Evolutionary conservation across 2,888 invertebrate genomes (phyloP), one percentile per base, ranked within the genome.

Genomic region (Cheilosia grossa): DNA sequence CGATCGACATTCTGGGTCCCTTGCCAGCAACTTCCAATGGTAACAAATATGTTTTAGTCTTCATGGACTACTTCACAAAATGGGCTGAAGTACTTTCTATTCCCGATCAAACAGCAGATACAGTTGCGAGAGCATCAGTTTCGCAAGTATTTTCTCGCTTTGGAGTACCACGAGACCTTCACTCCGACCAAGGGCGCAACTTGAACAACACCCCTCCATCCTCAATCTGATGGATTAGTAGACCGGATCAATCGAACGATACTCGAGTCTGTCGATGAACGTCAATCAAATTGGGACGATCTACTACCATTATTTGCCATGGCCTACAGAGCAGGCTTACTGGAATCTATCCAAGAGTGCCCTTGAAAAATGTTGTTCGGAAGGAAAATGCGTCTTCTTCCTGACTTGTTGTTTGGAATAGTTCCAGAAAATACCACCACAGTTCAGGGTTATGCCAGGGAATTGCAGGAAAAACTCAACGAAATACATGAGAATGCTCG

Each of bases 101-200:
- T 30, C 37, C n/a, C 10, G 19, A 56, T 37, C 37, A 33, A 37
- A 56, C 37, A 6, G 13, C 17, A 33, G 33, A 33, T 10, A 33
- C 17, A 3, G 33, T 9, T 17, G 33, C 59, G 42, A 44, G 7
- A 21, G 17, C 10, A n/a, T 61, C 44, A 17, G 61, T 61, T 19
- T 27, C n/a, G n/a, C 42, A 44, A 9, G 27, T 61, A 15, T 27
- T 40, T 40, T 33, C 21, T 21, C 58, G 40, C 21, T 58, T 40
- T 40, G 21, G 4, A 58, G 33, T 40, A 33, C 61, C 44, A 17
- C 42, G 42, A n/a, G 61, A 44, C 7, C 17, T 61, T 5, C 61
- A 61, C 27, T 61, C 61, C 9, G 61, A 61, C 15, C 44, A 61
- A 6, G 44, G 61, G 9, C 56, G 56, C 15, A 56, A 56, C 21